Percentiles rank a stretch among this genome's conserved stretches.
Evolutionary conservation across 2,113 vertebrate species (phyloP).

Genomic region (Rattus rattus): DNA sequence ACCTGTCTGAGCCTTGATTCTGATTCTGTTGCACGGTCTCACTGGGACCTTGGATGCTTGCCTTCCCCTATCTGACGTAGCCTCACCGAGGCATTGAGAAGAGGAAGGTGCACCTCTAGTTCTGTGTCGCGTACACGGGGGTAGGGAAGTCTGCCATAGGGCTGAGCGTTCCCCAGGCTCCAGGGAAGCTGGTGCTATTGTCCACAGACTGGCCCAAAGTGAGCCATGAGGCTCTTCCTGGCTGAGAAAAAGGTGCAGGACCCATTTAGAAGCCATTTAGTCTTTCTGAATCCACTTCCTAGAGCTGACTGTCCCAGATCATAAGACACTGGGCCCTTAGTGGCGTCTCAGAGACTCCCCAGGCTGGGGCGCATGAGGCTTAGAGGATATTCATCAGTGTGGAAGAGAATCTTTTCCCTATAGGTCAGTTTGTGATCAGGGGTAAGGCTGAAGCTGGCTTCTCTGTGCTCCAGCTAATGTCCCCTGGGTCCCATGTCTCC

Average conservation of each 20-base stretch:
- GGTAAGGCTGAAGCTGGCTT: not conserved
- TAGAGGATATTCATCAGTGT: not conserved
- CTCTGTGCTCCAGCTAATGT: not conserved
- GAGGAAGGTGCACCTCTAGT: not conserved
- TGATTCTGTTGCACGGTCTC: not conserved
- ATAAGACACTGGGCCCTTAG: not conserved
- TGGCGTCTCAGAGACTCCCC: not conserved
- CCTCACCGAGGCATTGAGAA: not conserved
- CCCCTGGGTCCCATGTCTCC: not conserved
- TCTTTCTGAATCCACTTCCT: not conserved
- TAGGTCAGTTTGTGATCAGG: not conserved
- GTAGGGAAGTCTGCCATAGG: not conserved
- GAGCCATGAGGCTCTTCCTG: not conserved
- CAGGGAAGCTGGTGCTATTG: not conserved
- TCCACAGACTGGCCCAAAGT: not conserved
- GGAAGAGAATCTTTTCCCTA: not conserved
- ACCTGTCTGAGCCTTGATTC: not conserved
- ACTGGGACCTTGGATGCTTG: not conserved
- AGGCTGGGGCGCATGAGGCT: not conserved
- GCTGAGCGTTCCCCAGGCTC: accelerated
- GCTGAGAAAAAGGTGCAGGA: not conserved
- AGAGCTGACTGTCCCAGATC: no score
- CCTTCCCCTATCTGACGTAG: not conserved
- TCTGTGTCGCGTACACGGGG: accelerated
- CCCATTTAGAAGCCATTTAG: not conserved